Evolutionary conservation across 2,888 invertebrate genomes (phyloP).

Genomic region (Ypsolopha sequella): DNA sequence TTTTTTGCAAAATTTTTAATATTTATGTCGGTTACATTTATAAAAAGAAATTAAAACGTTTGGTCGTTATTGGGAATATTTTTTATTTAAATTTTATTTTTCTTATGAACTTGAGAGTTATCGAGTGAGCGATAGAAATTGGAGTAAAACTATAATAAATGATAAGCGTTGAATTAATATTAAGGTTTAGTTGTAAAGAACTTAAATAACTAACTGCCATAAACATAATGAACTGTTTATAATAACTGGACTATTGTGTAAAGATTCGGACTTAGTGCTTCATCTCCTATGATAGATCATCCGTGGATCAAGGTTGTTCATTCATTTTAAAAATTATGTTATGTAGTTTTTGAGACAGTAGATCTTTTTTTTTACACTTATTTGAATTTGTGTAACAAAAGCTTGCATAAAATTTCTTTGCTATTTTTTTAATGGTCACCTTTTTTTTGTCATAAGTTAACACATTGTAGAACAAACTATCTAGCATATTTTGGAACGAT

Average conservation of each 20-base stretch:
- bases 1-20: slow-evolving; percentile 66
- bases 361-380: not conserved
- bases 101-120: slow-evolving; percentile 31
- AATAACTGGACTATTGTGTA: slow-evolving; percentile 30
- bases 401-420: not conserved
- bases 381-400: not conserved
- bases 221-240: slow-evolving; percentile 25
- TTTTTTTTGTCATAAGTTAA: too few relatives aligned
- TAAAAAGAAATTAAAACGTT: slow-evolving; percentile 45
- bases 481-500: too few relatives aligned
- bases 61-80: slow-evolving; percentile 63
- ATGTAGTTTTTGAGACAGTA: not conserved
- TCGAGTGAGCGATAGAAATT: slow-evolving; percentile 38
- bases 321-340: slow-evolving; percentile 9
- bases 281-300: slow-evolving; percentile 12
- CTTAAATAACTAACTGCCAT: slow-evolving; percentile 29
- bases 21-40: slow-evolving; percentile 67
- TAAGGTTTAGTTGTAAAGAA: slow-evolving; percentile 34
- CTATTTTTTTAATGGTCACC: not conserved
- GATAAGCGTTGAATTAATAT: slow-evolving; percentile 51
- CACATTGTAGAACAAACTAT: too few relatives aligned
- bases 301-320: slow-evolving; percentile 41
- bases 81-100: slow-evolving; percentile 53
- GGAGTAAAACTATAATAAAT: slow-evolving; percentile 25
- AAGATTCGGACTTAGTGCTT: slow-evolving; percentile 32